Percentiles rank a stretch among this genome's conserved stretches.
Conservation (phyloP, 2,888 invertebrate species). For the Melolontha melolontha region DNA sequence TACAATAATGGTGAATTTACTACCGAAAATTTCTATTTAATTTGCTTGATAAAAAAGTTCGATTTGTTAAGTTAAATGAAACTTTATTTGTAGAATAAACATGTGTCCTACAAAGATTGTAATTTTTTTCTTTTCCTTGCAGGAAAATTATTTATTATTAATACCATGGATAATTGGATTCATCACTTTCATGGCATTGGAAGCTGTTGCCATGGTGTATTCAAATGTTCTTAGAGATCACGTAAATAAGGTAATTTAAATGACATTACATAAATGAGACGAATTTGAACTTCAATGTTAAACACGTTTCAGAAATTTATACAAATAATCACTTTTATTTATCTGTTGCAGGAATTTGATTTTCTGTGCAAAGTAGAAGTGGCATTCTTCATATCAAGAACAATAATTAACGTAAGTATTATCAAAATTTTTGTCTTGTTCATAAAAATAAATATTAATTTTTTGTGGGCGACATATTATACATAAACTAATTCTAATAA, state of each 20-base stretch:
- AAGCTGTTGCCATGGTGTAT: slow-evolving; percentile 85
- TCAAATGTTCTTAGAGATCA: slow-evolving; percentile 85
- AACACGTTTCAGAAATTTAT: too few relatives aligned
- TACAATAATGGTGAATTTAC: too few relatives aligned
- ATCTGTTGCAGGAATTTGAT: slow-evolving; percentile 79
- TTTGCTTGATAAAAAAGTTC: too few relatives aligned
- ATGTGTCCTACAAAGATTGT: too few relatives aligned
- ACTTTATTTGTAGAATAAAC: too few relatives aligned
- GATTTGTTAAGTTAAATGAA: too few relatives aligned
- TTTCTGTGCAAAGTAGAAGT: slow-evolving; percentile 83
- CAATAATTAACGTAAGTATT: slow-evolving; percentile 78
- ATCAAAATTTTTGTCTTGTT: background rate
- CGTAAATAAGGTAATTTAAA: slow-evolving; percentile 78
- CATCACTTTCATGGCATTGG: slow-evolving; percentile 83
- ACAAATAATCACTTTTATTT: too few relatives aligned
- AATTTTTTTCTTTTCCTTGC: slow-evolving; percentile 60
- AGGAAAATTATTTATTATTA: slow-evolving; percentile 81
- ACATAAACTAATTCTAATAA: too few relatives aligned
- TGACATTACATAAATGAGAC: background rate
- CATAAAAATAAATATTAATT: too few relatives aligned
- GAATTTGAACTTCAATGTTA: too few relatives aligned
- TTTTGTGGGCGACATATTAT: too few relatives aligned
- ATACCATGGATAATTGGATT: slow-evolving; percentile 85
- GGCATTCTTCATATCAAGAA: slow-evolving; percentile 79
- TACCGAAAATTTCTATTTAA: too few relatives aligned